Percentiles rank a stretch among this genome's conserved stretches.
These are phyloP conservation scores for Australoheros scitulus DNA, from an alignment of 2,113 vertebrate genomes.

Conservation along the genomic window DNA sequence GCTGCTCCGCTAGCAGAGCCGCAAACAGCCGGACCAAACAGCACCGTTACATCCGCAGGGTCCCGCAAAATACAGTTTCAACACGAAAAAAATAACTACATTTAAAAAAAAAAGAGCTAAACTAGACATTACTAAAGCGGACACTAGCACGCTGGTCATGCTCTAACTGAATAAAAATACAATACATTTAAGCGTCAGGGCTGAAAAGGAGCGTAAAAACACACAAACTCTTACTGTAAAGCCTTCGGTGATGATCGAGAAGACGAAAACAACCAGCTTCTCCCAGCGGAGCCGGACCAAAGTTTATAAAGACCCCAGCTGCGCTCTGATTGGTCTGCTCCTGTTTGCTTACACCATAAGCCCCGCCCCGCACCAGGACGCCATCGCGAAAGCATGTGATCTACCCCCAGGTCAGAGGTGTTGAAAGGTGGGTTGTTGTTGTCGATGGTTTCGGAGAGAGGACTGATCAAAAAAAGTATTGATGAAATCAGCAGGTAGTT, in stretches of 20 bases:
- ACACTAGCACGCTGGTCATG: not conserved
- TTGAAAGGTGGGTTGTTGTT: not conserved
- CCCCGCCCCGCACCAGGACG: slow-evolving; percentile 21
- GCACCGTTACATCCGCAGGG: not conserved
- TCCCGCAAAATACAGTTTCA: too few species aligned
- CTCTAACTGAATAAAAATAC: not conserved
- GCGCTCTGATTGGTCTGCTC: slow-evolving; percentile 64
- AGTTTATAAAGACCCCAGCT: slow-evolving; percentile 71
- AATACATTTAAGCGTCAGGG: accelerated
- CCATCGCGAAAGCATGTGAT: slow-evolving; percentile 70
- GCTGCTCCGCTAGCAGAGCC: not conserved
- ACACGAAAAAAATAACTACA: not conserved
- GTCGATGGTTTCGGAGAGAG: not conserved
- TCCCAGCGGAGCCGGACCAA: accelerated
- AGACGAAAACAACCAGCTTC: not conserved
- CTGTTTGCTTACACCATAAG: not conserved
- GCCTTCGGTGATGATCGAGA: accelerated
- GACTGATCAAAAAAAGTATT: not conserved
- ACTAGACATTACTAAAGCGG: not conserved
- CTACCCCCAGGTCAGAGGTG: not conserved
- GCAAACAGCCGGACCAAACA: slow-evolving; percentile 27
- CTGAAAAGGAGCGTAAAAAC: accelerated
- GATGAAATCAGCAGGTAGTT: not conserved
- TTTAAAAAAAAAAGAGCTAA: not conserved
- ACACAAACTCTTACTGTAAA: slow-evolving; percentile 34